Base-by-base conservation (phyloP, 2,888 invertebrate species). In the Agonopterix arenella region DNA sequence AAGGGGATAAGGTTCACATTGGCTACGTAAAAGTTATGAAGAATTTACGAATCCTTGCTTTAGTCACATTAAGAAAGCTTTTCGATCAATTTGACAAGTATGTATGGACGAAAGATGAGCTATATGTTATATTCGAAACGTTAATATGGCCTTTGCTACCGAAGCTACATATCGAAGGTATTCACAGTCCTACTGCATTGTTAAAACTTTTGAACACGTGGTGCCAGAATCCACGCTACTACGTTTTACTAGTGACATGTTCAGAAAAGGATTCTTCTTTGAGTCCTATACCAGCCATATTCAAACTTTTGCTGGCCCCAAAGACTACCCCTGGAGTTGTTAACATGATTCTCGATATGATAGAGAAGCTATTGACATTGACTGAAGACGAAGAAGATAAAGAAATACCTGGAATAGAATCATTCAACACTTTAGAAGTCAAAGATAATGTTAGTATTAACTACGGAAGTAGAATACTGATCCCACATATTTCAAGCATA, bases 11-110 rank as follows among this genome's bases (percentile, higher is more conserved):
- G 60, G 90, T 94, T 2, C 92, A 93, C 59, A 66, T 88, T n/a
- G 91, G 93, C 2, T 93, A 93, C 66, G 66, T 92, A 0, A 78
- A 91, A 50, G 89, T 92, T 2, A 90, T 95, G 62, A 92, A 92
- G 67, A 93, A 92, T 65, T 81, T 95, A 0, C 89, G 94, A 52
- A 91, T 91, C 10, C 81, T 90, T 2, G 91, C 92, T 7, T 79
- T 95, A 7, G 89, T 90, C 53, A 90, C 92, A 47, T 55, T 95
- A 4, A 91, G 91, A 4, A 92, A 94, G 68, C 93, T 97, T 66
- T 97, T 97, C 70, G 91, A 92, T 44, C 93, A 94, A 56, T 97
- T 96, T 70, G 93, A 95, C 52, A 90, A 91, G 54, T 97, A 96
- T 70, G 75, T 86, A 4, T 98, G 96, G 95, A 75, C 85, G 4